These are phyloP conservation scores for Dasysyrphus tricinctus DNA, from an alignment of 2,888 invertebrate genomes.

Conservation along the genomic window DNA sequence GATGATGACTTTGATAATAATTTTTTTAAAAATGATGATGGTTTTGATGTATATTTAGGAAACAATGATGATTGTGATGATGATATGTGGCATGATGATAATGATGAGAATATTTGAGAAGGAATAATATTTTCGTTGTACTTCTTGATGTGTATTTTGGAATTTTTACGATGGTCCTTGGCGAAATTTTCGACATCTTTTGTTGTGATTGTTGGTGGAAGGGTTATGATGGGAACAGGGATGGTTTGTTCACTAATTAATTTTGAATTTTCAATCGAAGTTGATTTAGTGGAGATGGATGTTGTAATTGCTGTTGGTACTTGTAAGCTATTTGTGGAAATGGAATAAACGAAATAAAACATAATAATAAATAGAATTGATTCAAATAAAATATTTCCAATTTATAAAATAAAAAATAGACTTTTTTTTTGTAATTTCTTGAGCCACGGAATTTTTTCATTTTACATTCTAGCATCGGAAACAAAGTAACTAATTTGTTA, in stretches of 20 bases:
- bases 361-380: slow-evolving; percentile 42
- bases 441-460: neutral
- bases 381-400: slow-evolving; percentile 54
- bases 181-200: slow-evolving; percentile 43
- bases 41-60: slow-evolving; percentile 74
- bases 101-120: slow-evolving; percentile 52
- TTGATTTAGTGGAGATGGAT: slow-evolving; percentile 56
- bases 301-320: slow-evolving; percentile 62
- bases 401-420: slow-evolving; percentile 23
- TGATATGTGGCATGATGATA: slow-evolving; percentile 54
- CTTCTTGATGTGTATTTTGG: slow-evolving; percentile 61
- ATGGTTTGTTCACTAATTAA: slow-evolving; percentile 47
- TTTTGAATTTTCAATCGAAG: slow-evolving; percentile 54
- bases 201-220: slow-evolving; percentile 27
- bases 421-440: neutral
- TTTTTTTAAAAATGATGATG: slow-evolving; percentile 57
- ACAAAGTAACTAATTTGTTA: neutral
- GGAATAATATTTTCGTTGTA: slow-evolving; percentile 65
- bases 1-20: slow-evolving; percentile 64
- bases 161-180: slow-evolving; percentile 64
- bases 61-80: slow-evolving; percentile 77
- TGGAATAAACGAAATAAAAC: slow-evolving; percentile 43
- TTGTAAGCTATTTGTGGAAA: slow-evolving; percentile 68
- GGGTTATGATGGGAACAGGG: slow-evolving; percentile 56
- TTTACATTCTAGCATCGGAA: neutral